Conservation (phyloP, 1,140 invertebrate genomes). For the Wasmannia auropunctata region DNA sequence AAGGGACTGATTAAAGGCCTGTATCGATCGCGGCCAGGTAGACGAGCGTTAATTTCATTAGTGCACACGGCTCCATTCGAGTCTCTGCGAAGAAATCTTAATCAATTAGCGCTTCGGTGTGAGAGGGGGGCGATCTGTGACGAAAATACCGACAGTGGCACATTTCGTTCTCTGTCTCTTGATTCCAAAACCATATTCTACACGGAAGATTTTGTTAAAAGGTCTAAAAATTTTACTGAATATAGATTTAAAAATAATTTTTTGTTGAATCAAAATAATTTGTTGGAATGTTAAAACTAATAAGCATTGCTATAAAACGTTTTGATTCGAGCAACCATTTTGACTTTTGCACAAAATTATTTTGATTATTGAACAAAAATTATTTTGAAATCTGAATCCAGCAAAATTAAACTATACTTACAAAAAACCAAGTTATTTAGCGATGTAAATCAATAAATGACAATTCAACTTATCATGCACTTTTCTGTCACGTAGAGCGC, state of each 20-base stretch:
- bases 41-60: conserved; percentile 72
- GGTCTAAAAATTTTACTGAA: no score
- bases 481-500: neutral
- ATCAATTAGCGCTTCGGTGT: conserved; percentile 45
- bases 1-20: conserved; percentile 77
- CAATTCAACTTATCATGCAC: neutral
- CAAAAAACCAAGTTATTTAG: neutral
- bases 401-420: no score
- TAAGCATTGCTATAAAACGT: no score
- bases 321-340: no score
- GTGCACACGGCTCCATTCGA: conserved; percentile 18
- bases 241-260: no score
- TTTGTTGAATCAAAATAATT: no score
- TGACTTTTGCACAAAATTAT: no score
- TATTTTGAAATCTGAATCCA: no score
- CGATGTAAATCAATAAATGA: neutral
- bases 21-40: conserved; percentile 54
- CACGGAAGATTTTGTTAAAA: no score
- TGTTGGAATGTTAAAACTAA: no score
- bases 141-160: conserved; percentile 12
- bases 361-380: no score
- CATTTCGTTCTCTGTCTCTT: neutral
- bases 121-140: neutral
- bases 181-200: neutral
- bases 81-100: conserved; percentile 45